These are phyloP conservation scores for Arrhamphus sclerolepis DNA, from an alignment of 2,797 vertebrate species.

Conservation along the genomic window DNA sequence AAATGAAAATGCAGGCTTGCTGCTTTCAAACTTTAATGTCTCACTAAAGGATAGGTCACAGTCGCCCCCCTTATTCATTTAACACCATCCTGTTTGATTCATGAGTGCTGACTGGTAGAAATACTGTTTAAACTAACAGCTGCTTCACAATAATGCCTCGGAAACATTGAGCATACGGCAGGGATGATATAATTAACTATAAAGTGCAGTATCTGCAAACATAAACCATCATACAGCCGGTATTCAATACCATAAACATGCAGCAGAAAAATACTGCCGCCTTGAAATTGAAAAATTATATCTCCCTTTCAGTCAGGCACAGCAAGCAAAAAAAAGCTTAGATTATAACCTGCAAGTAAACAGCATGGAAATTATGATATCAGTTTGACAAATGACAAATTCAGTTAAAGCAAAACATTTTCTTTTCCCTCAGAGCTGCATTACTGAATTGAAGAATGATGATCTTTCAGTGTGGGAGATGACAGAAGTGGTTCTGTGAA, in stretches of 20 bases:
- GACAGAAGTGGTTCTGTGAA: too few species aligned
- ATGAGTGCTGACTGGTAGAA: slow-evolving; percentile 2
- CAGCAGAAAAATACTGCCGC: slow-evolving; percentile 11
- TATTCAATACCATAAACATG: slow-evolving; percentile 12
- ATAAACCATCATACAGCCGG: slow-evolving; percentile 3
- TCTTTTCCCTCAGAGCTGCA: too few species aligned
- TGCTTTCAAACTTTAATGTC: slow-evolving; percentile 10
- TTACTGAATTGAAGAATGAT: too few species aligned
- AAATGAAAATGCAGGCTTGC: slow-evolving; percentile 10
- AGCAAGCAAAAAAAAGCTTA: background rate
- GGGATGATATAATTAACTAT: slow-evolving; percentile 4
- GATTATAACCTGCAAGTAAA: background rate
- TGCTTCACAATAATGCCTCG: slow-evolving; percentile 21
- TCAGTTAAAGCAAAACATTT: too few species aligned
- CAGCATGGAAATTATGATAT: too few species aligned
- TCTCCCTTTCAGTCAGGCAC: background rate
- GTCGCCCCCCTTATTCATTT: slow-evolving; percentile 1
- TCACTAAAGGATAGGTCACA: slow-evolving; percentile 5
- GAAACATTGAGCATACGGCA: background rate
- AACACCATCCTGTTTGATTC: slow-evolving; percentile 8
- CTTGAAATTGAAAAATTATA: background rate
- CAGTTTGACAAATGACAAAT: too few species aligned
- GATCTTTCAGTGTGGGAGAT: too few species aligned
- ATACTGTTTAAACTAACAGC: slow-evolving; percentile 6
- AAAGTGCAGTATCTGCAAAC: slow-evolving; percentile 13